Conservation (phyloP, 2,797 vertebrate species). For the Micropoecilia bifurca region DNA sequence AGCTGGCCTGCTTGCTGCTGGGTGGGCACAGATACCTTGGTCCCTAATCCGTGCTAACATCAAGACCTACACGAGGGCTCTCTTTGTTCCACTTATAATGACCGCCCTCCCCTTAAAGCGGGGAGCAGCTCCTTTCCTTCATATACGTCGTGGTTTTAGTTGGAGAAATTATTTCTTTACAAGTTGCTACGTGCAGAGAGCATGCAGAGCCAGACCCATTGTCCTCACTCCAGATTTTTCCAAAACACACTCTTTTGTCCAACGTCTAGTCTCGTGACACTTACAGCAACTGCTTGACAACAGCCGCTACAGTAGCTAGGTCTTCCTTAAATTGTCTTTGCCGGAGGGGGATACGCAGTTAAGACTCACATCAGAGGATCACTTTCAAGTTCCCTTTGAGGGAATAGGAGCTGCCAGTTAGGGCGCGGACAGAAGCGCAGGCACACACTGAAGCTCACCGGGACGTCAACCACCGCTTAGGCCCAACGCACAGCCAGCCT, state of each 20-base stretch:
- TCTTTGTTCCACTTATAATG: constrained; percentile 70
- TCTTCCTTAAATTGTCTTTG: constrained; percentile 66
- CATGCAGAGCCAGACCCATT: constrained; percentile 12
- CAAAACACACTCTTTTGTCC: constrained; percentile 52
- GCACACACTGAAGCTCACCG: constrained; percentile 54
- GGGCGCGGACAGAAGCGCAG: constrained; percentile 53
- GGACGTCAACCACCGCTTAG: constrained; percentile 55
- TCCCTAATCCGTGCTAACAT: constrained; percentile 78
- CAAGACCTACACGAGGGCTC: constrained; percentile 66
- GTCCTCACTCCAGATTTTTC: constrained; percentile 20
- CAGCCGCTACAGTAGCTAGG: constrained; percentile 59
- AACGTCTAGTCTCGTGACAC: constrained; percentile 47
- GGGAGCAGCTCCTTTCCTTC: constrained; percentile 16
- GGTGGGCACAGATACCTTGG: constrained; percentile 80
- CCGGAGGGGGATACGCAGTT: constrained; percentile 65
- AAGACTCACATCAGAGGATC: constrained; percentile 74
- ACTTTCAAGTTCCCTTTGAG: constrained; percentile 76
- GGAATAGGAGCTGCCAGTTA: constrained; percentile 69
- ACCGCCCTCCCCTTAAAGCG: constrained; percentile 25
- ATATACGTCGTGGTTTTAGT: constrained; percentile 29
- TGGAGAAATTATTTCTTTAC: constrained; percentile 26
- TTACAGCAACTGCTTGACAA: constrained; percentile 44
- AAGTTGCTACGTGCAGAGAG: constrained; percentile 35
- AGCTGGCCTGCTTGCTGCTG: constrained; percentile 76
- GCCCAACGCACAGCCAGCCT: constrained; percentile 51